Percentiles rank a stretch among this genome's conserved stretches.
These are phyloP conservation scores for Diplodus sargus DNA, from an alignment of 2,797 vertebrate species.

Conservation along the genomic window DNA sequence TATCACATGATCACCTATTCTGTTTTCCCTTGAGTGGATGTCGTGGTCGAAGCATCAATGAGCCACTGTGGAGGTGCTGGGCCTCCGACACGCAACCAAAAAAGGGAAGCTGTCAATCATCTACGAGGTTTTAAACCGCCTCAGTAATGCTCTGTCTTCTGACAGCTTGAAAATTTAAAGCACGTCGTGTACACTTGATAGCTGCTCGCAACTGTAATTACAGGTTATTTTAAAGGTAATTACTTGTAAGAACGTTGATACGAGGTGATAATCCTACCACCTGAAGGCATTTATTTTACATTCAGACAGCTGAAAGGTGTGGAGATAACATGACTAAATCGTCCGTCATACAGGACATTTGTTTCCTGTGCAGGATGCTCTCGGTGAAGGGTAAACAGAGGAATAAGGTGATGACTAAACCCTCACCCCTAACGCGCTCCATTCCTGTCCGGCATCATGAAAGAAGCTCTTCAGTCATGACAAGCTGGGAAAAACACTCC, in stretches of 20 bases:
- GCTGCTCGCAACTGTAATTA: conserved; percentile 38
- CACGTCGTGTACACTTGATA: not conserved
- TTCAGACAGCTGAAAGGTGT: conserved; percentile 13
- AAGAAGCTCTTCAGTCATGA: conserved; percentile 75
- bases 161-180: conserved; percentile 17
- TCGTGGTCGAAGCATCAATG: conserved; percentile 68
- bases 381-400: conserved; percentile 48
- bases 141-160: conserved; percentile 49
- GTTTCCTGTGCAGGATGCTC: conserved; percentile 44
- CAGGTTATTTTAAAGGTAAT: conserved; percentile 24
- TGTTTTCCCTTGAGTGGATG: conserved; percentile 70
- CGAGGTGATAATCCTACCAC: conserved; percentile 2
- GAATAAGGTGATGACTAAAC: conserved; percentile 63
- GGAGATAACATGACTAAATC: conserved; percentile 8
- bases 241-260: conserved; percentile 35
- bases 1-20: conserved; percentile 80
- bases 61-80: conserved; percentile 70
- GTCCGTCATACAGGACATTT: conserved; percentile 29
- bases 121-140: conserved; percentile 6
- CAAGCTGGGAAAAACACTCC: conserved; percentile 63
- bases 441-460: conserved; percentile 64
- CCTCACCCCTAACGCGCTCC: conserved; percentile 39
- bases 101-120: conserved; percentile 68
- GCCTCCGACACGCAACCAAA: conserved; percentile 58
- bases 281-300: conserved; percentile 16